Evolutionary conservation across 2,113 vertebrate genomes (phyloP).

Genomic region (Sula dactylatra): DNA sequence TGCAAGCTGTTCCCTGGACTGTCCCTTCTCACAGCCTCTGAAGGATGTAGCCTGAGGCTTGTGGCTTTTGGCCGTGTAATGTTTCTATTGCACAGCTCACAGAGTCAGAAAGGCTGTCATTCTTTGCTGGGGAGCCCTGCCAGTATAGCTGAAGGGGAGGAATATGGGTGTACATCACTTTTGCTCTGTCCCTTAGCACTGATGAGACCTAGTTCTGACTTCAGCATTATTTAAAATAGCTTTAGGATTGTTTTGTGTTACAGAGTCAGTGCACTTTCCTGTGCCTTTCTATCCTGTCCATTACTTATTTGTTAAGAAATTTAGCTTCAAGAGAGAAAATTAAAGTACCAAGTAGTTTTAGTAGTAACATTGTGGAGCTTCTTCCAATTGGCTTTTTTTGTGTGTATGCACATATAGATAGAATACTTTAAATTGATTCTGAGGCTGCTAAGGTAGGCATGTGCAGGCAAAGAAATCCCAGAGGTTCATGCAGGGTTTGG

Average conservation of each 20-base stretch:
- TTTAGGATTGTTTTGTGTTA: neutral
- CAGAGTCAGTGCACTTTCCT: neutral
- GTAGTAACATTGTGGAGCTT: neutral
- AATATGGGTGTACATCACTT: neutral
- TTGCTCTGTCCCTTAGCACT: neutral
- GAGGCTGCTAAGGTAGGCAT: neutral
- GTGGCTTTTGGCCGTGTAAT: neutral
- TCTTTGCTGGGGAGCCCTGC: neutral
- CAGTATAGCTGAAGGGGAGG: neutral
- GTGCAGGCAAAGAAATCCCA: neutral
- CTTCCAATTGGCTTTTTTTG: neutral
- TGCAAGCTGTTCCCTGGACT: neutral
- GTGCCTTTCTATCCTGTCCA: neutral
- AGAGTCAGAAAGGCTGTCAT: neutral
- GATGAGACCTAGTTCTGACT: neutral
- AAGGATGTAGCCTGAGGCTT: neutral
- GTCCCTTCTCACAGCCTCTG: neutral
- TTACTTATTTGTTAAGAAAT: neutral
- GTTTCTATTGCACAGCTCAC: neutral
- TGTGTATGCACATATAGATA: too few relatives aligned
- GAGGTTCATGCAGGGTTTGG: neutral
- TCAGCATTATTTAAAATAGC: neutral
- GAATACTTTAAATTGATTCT: neutral
- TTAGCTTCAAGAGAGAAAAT: neutral
- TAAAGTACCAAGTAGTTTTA: neutral